Percentiles rank a stretch among this genome's conserved stretches.
Conservation (phyloP, 2,888 invertebrate species). For the Loripinus fragilis region DNA sequence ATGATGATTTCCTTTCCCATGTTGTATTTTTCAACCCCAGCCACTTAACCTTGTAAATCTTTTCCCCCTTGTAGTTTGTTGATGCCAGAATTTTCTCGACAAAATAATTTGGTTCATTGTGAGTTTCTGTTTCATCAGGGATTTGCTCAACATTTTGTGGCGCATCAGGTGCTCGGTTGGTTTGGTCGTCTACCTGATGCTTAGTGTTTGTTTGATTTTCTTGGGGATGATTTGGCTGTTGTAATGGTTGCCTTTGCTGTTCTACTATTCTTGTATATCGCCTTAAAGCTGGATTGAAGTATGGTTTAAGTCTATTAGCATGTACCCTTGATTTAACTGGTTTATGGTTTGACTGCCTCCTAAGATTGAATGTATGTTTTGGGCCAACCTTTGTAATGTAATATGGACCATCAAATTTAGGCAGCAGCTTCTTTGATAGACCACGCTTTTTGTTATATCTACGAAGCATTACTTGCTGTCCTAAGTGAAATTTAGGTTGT, state of each 20-base stretch:
- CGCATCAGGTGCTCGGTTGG: too few relatives aligned
- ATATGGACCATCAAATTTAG: conserved; percentile 46
- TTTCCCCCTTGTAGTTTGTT: not conserved
- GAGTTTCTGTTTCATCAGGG: too few relatives aligned
- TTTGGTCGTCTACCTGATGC: too few relatives aligned
- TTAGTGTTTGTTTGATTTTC: too few relatives aligned
- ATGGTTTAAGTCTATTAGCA: conserved; percentile 13
- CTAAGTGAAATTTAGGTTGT: conserved; percentile 17
- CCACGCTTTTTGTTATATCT: conserved; percentile 22
- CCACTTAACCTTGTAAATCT: conserved; percentile 1
- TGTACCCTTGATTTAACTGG: not conserved
- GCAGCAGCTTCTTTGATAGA: conserved; percentile 28
- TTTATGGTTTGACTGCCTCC: conserved; percentile 1
- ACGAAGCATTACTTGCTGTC: conserved; percentile 28
- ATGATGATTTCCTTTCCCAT: not conserved
- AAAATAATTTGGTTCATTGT: not conserved
- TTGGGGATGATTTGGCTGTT: too few relatives aligned
- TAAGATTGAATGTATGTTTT: conserved; percentile 26
- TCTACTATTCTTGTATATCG: not conserved
- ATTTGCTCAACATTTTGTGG: too few relatives aligned
- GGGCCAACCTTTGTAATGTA: conserved; percentile 36
- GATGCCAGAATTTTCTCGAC: conserved; percentile 8
- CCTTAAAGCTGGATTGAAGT: not conserved
- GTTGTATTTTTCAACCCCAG: not conserved
- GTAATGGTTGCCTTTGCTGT: not conserved